These are phyloP conservation scores for Oscheius sp. DNA, from an alignment of 2,888 invertebrate species.

Conservation along the genomic window DNA sequence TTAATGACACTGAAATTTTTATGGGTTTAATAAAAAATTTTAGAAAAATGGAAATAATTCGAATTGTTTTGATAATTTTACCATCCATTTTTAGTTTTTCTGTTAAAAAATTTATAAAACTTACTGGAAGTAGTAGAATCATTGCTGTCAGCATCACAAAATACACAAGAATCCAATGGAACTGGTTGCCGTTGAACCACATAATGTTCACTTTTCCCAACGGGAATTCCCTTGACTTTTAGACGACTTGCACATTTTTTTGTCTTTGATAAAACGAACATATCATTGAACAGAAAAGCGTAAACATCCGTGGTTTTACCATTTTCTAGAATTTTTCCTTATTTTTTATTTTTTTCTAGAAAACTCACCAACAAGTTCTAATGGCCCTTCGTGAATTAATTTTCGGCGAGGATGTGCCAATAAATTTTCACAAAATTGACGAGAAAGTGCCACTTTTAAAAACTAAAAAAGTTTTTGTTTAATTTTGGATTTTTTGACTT, in stretches of 20 bases:
- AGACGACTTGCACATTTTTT: conserved; percentile 63
- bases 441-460: conserved; percentile 77
- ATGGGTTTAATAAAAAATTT: no score
- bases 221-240: conserved; percentile 52
- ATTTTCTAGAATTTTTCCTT: conserved; percentile 74
- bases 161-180: conserved; percentile 76
- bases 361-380: conserved; percentile 74
- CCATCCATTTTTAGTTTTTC: not conserved
- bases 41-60: not conserved
- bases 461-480: conserved; percentile 74
- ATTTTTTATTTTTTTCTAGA: not conserved
- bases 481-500: no score
- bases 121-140: conserved; percentile 62
- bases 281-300: conserved; percentile 80
- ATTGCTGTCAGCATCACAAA: conserved; percentile 75
- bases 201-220: conserved; percentile 72
- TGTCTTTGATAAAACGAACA: conserved; percentile 78
- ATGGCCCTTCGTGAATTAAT: conserved; percentile 76
- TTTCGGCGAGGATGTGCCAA: conserved; percentile 77
- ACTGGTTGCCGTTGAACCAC: conserved; percentile 76
- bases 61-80: not conserved
- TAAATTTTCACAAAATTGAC: conserved; percentile 79
- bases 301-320: conserved; percentile 79
- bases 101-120: conserved; percentile 19
- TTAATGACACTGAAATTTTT: conserved; percentile 63